A percentile compares a stretch with the other conserved stretches of the same genome.
Evolutionary conservation across 1,140 invertebrate genomes (phyloP).

Genomic region (Bombus cullumanus): DNA sequence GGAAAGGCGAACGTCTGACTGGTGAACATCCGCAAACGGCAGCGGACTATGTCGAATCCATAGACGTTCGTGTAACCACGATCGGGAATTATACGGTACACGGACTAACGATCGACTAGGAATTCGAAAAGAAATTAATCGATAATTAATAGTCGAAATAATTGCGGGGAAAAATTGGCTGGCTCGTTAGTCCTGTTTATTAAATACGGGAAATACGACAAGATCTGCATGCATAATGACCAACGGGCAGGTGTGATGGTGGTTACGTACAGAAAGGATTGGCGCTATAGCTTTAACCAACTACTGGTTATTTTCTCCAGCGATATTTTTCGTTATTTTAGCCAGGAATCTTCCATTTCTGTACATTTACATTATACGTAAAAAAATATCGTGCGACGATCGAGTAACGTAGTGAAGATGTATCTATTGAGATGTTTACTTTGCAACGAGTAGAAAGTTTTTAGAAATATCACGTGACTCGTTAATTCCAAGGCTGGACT

Average conservation of each 20-base stretch:
- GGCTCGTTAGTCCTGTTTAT: slow-evolving; percentile 35
- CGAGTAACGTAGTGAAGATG: too few relatives aligned
- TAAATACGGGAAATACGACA: slow-evolving; percentile 49
- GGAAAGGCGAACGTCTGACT: slow-evolving; percentile 19
- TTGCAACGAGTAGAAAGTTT: too few relatives aligned
- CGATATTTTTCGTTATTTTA: neutral
- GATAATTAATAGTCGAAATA: slow-evolving; percentile 20
- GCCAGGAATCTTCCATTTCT: neutral
- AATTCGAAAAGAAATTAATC: slow-evolving; percentile 29
- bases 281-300: neutral
- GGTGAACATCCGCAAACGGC: slow-evolving; percentile 25
- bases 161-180: slow-evolving; percentile 1
- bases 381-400: too few relatives aligned
- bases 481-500: too few relatives aligned
- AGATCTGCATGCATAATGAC: slow-evolving; percentile 45
- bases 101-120: slow-evolving; percentile 13
- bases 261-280: neutral
- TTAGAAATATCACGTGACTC: too few relatives aligned
- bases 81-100: slow-evolving; percentile 8
- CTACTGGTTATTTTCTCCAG: neutral
- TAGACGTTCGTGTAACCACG: neutral
- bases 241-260: slow-evolving; percentile 24
- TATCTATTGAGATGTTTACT: too few relatives aligned
- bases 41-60: slow-evolving; percentile 12
- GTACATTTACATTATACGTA: neutral